A percentile compares a stretch with the other conserved stretches of the same genome.
These are phyloP conservation scores for Cichladusa arquata DNA, from an alignment of 2,113 vertebrate species.

Conservation along the genomic window DNA sequence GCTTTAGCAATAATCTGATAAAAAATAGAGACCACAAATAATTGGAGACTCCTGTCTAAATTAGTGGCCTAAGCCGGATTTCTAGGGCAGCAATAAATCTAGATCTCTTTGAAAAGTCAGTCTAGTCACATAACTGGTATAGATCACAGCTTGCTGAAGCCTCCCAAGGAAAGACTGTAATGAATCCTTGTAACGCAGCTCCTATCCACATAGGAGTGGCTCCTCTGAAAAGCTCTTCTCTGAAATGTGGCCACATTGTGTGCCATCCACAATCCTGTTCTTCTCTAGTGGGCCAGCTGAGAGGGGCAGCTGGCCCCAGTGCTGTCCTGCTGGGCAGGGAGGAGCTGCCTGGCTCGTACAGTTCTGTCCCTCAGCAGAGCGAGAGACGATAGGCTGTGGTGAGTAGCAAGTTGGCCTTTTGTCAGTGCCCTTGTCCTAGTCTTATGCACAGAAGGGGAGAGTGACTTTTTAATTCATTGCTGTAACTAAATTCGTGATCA, in stretches of 20 bases:
- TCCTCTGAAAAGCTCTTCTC: background rate
- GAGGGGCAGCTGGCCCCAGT: background rate
- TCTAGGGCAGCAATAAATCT: conserved; percentile 9
- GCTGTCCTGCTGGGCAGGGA: background rate
- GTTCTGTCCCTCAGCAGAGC: conserved; percentile 32
- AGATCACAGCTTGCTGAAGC: conserved; percentile 14
- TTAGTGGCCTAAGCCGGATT: background rate
- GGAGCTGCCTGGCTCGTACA: background rate
- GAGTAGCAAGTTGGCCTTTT: conserved; percentile 52
- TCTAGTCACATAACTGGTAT: background rate
- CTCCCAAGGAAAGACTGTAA: background rate
- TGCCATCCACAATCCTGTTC: background rate
- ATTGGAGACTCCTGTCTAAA: background rate
- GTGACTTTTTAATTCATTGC: background rate
- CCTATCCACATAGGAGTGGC: background rate
- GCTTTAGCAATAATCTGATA: background rate
- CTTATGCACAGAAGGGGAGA: background rate
- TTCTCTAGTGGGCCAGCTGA: background rate
- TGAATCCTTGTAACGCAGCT: conserved; percentile 9
- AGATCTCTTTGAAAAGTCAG: background rate
- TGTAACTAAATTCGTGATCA: background rate
- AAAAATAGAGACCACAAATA: background rate
- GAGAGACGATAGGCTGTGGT: conserved; percentile 38
- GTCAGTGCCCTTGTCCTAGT: background rate
- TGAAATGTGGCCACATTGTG: background rate